Evolutionary conservation across 2,797 vertebrate genomes (phyloP), one percentile per base, ranked within the genome.

Genomic region (Ciconia nigra): DNA sequence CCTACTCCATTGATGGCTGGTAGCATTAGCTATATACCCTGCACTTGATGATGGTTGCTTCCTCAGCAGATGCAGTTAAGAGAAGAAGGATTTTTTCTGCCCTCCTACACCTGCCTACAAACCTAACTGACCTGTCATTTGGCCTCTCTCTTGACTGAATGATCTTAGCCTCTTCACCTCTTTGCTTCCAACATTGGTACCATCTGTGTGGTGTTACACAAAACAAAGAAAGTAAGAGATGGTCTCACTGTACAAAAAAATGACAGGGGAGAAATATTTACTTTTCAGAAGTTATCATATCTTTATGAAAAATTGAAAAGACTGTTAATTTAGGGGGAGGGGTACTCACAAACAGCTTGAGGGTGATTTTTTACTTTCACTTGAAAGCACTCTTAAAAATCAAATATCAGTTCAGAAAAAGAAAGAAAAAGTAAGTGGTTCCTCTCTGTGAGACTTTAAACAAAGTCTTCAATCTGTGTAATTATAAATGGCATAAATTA

Each of bases 401-500:
- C 46, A 82, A 93, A 88, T 37, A 89, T 3, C 67, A 84, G 83
- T 73, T 84, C 59, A 83, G 29, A 80, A 88, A 62, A 90, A 52
- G 13, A 26, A 11, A 41, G 9, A 61, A 74, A 77, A 88, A 63
- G 61, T 24, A 54, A 72, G n/a, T 83, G 12, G 17, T 70, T 87
- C 25, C 29, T 62, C 42, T 86, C 47, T 31, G 6, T 55, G 29
- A 78, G 33, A 59, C 33, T 76, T 90, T 55, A 89, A 91, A 61
- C 13, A n/a, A 93, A 83, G 49, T 83, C 90, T 90, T 86, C 42
- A 58, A 79, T 89, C 25, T 82, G 26, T 73, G 52, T 61, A 66
- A 78, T 95, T 91, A 91, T 41, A 91, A 91, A 91, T 65, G 65
- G 70, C 54, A 90, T 54, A 90, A 86, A 69, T 90, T 70, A 83